Evolutionary conservation across 2,113 vertebrate genomes (phyloP).

Genomic region (Psittacara wagleri): DNA sequence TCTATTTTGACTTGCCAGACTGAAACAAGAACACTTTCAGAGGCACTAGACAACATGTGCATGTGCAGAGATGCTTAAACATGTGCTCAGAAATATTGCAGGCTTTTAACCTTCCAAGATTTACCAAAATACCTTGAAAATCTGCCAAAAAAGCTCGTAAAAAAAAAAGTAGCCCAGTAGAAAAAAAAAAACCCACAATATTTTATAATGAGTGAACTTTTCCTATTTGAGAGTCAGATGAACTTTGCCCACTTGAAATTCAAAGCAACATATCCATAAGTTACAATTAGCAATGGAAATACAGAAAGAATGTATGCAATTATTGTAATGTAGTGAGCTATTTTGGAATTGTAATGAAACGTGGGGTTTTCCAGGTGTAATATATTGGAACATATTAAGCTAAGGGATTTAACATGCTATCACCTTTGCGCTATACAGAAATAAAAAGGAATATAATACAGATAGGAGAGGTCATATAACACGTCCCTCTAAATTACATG

Average conservation of each 20-base stretch:
- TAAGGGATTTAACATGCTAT: not conserved
- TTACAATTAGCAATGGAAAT: conserved; percentile 16
- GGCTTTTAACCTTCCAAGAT: not conserved
- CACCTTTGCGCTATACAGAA: not conserved
- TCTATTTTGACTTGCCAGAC: not conserved
- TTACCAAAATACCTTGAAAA: not conserved
- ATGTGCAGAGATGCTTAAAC: not conserved
- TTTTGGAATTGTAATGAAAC: conserved; percentile 14
- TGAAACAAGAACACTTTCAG: not conserved
- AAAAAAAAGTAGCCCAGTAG: not conserved
- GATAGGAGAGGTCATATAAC: not conserved
- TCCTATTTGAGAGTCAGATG: not conserved
- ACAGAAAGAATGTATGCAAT: not conserved
- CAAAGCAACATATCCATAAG: not conserved
- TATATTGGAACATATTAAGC: not conserved
- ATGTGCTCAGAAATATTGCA: not conserved
- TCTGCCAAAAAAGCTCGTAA: not conserved
- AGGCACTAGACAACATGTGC: not conserved
- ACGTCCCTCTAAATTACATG: not conserved
- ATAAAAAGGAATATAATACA: not conserved
- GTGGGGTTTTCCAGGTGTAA: not conserved
- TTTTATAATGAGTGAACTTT: not conserved
- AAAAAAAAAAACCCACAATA: not conserved
- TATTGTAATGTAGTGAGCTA: not conserved
- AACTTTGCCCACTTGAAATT: conserved; percentile 17